These are phyloP conservation scores for Anguilla marmorata DNA, from an alignment of 2,797 vertebrate species.

Conservation along the genomic window DNA sequence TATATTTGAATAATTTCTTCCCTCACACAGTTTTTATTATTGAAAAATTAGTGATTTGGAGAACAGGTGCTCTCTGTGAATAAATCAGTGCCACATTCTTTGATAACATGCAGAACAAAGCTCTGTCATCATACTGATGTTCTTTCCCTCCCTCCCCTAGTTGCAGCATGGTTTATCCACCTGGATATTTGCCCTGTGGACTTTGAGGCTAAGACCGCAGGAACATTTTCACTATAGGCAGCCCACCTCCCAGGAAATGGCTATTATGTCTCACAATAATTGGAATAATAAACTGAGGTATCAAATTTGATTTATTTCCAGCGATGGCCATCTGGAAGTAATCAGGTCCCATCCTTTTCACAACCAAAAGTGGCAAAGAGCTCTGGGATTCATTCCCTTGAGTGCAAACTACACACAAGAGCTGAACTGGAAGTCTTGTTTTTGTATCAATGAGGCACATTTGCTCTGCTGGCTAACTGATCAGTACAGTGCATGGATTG, in stretches of 20 bases:
- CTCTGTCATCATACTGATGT: slow-evolving; percentile 19
- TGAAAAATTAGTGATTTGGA: neutral
- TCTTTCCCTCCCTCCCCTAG: neutral
- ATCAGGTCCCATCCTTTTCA: slow-evolving; percentile 30
- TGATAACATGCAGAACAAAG: neutral
- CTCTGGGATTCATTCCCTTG: neutral
- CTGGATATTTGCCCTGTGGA: slow-evolving; percentile 34
- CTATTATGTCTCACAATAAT: slow-evolving; percentile 44
- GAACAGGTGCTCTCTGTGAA: slow-evolving; percentile 22
- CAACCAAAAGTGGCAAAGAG: slow-evolving; percentile 19
- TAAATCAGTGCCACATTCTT: slow-evolving; percentile 20
- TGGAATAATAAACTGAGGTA: slow-evolving; percentile 43
- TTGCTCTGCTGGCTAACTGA: neutral
- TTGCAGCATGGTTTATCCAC: slow-evolving; percentile 37
- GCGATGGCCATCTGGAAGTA: slow-evolving; percentile 50
- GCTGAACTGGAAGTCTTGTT: neutral
- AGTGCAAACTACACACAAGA: slow-evolving; percentile 6
- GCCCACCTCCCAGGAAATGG: slow-evolving; percentile 52
- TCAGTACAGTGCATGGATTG: neutral
- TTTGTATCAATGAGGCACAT: neutral
- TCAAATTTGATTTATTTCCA: slow-evolving; percentile 50
- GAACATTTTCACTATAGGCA: slow-evolving; percentile 46
- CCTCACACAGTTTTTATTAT: neutral
- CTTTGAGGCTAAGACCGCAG: slow-evolving; percentile 20
- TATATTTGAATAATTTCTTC: neutral